These are phyloP conservation scores for Seriola rivoliana DNA, from an alignment of 2,113 vertebrate genomes.

Conservation along the genomic window DNA sequence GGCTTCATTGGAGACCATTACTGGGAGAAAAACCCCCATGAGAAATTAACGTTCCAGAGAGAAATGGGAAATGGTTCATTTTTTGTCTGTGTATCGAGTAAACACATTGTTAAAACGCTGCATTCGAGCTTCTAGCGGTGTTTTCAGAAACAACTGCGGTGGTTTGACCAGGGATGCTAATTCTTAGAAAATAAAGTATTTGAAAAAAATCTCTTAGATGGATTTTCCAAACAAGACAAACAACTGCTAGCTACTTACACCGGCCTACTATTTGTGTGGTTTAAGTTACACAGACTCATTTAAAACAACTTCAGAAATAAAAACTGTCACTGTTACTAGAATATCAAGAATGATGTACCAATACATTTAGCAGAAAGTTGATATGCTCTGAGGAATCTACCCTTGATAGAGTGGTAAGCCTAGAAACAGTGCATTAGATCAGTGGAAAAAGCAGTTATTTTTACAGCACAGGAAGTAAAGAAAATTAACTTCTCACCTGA, in stretches of 20 bases:
- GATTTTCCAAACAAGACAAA: slow-evolving; percentile 44
- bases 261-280: slow-evolving; percentile 41
- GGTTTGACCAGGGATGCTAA: slow-evolving; percentile 52
- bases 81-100: slow-evolving; percentile 6
- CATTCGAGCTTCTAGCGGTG: slow-evolving; percentile 4
- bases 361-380: slow-evolving; percentile 52
- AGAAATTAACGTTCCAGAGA: too few species aligned
- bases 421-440: slow-evolving; percentile 50
- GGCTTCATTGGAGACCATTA: background rate
- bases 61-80: background rate
- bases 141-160: slow-evolving; percentile 29
- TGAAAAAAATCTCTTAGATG: slow-evolving; percentile 20
- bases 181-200: slow-evolving; percentile 2
- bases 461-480: slow-evolving; percentile 69
- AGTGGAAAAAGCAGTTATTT: slow-evolving; percentile 57
- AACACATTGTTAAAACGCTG: slow-evolving; percentile 24
- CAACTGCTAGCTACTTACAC: slow-evolving; percentile 53
- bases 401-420: slow-evolving; percentile 22
- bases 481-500: slow-evolving; percentile 52
- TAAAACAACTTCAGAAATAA: slow-evolving; percentile 45
- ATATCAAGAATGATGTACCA: slow-evolving; percentile 51
- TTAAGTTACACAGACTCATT: slow-evolving; percentile 52
- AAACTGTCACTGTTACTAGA: slow-evolving; percentile 65
- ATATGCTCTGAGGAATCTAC: slow-evolving; percentile 51
- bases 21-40: background rate